Percentiles rank a stretch among this genome's conserved stretches.
Conservation (phyloP, 2,113 vertebrate genomes). For the Pluvianellus socialis region DNA sequence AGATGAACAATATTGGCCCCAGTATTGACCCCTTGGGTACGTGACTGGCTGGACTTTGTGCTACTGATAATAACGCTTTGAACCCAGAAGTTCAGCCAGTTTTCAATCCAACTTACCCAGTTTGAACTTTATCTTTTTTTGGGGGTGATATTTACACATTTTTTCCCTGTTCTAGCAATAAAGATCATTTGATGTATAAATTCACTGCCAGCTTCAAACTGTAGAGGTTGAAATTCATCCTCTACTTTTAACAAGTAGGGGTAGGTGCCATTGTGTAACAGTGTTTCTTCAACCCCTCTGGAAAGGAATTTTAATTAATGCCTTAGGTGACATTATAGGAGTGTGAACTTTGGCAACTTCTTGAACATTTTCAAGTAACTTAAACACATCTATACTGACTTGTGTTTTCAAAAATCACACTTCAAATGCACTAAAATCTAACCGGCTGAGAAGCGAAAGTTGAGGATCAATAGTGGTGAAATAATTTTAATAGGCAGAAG, state of each 20-base stretch:
- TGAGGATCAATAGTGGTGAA: not conserved
- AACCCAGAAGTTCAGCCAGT: not conserved
- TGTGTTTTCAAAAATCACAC: not conserved
- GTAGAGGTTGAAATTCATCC: not conserved
- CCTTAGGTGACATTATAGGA: not conserved
- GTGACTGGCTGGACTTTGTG: not conserved
- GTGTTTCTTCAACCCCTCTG: not conserved
- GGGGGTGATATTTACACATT: not conserved
- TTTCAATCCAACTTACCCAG: rapidly evolving
- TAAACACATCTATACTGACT: not conserved
- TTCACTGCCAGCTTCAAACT: not conserved
- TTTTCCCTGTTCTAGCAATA: not conserved
- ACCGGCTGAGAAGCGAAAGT: not conserved
- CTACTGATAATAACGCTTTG: not conserved
- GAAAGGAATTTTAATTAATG: slow-evolving; percentile 26
- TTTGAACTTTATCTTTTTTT: not conserved
- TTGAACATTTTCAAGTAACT: not conserved
- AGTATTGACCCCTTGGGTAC: not conserved
- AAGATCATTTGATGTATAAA: not conserved
- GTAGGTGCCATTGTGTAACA: not conserved
- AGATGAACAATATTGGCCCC: not conserved
- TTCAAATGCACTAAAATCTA: not conserved
- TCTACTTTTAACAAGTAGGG: not conserved
- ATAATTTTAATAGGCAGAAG: not conserved
- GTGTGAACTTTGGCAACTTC: slow-evolving; percentile 38